phyloP scores from a whole-genome alignment of 2,113 vertebrate species.

The Stegastes partitus region DNA sequence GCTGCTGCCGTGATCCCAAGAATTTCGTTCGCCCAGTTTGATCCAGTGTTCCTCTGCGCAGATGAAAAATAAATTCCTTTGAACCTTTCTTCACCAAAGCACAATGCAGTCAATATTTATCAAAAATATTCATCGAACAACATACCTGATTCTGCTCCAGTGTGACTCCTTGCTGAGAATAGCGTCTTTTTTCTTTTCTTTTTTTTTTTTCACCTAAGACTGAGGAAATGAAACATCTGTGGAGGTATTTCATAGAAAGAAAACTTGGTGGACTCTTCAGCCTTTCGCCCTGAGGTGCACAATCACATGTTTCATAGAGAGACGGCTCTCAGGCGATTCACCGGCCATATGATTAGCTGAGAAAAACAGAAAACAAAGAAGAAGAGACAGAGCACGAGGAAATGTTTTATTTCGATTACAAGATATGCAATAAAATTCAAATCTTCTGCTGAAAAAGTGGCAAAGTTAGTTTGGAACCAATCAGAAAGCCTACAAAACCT shows the following conservation, averaged over 20 bases:
- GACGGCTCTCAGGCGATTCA: constrained; percentile 1
- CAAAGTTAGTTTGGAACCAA: too few relatives aligned
- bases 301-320: constrained; percentile 31
- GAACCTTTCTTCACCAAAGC: background rate
- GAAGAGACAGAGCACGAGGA: constrained; percentile 41
- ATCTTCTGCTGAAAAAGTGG: too few relatives aligned
- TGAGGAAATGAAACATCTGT: constrained; percentile 16
- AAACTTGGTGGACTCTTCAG: background rate
- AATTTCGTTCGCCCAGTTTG: background rate
- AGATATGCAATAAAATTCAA: too few relatives aligned
- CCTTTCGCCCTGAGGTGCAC: constrained; percentile 2
- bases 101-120: background rate
- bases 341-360: background rate
- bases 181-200: background rate
- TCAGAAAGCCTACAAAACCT: too few relatives aligned
- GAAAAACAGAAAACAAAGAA: constrained; percentile 34
- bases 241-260: background rate
- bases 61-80: constrained; percentile 11
- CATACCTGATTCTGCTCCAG: background rate
- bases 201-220: background rate
- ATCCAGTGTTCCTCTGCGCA: background rate
- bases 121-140: background rate
- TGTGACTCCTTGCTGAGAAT: constrained; percentile 3
- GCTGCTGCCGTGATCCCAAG: background rate
- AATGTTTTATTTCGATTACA: constrained; percentile 67